Conservation (phyloP, 2,888 invertebrate species). For the Melangyna quadrimaculata region DNA sequence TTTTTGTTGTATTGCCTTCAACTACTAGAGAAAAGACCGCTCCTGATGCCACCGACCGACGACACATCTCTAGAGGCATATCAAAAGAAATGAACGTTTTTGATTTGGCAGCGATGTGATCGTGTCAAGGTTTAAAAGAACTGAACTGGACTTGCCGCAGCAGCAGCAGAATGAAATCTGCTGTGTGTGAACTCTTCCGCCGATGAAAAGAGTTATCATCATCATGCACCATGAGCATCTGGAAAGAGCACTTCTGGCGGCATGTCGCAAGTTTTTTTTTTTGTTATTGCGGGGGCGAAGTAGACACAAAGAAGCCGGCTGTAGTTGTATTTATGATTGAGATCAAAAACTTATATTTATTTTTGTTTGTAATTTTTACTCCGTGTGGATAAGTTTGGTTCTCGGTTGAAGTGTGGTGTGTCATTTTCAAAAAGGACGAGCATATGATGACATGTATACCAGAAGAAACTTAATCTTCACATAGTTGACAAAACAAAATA, state of each 20-base stretch:
- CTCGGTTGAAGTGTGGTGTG: not conserved
- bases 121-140: slow-evolving; percentile 66
- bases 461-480: not conserved
- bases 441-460: not conserved
- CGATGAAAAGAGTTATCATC: slow-evolving; percentile 61
- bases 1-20: not conserved
- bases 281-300: slow-evolving; percentile 55
- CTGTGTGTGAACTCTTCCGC: slow-evolving; percentile 62
- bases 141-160: slow-evolving; percentile 60
- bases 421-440: not conserved
- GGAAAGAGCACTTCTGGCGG: slow-evolving; percentile 32
- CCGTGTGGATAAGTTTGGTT: not conserved
- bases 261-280: slow-evolving; percentile 34
- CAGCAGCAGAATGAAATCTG: slow-evolving; percentile 24
- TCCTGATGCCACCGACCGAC: slow-evolving; percentile 9
- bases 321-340: slow-evolving; percentile 12
- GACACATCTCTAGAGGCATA: slow-evolving; percentile 49
- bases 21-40: slow-evolving; percentile 3
- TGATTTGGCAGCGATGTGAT: slow-evolving; percentile 66
- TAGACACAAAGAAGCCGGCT: slow-evolving; percentile 52
- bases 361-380: slow-evolving; percentile 25
- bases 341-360: slow-evolving; percentile 20
- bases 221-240: slow-evolving; percentile 69
- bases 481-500: not conserved
- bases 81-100: slow-evolving; percentile 51